A percentile compares a stretch with the other conserved stretches of the same genome.
These are phyloP conservation scores for Ciconia nigra DNA, from an alignment of 2,797 vertebrate species.

Conservation along the genomic window DNA sequence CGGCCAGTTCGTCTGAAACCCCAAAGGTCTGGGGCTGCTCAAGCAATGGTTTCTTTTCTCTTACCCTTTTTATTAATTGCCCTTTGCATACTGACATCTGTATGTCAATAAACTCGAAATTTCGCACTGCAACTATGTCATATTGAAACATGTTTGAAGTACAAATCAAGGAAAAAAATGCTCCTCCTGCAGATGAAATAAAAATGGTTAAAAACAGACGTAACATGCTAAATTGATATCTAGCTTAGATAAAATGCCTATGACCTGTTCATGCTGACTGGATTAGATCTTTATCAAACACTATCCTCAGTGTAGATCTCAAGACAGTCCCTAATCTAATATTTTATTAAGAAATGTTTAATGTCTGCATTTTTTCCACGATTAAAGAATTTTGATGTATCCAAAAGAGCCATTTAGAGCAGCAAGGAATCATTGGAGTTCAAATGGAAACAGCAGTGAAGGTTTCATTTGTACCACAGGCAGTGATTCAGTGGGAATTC, in stretches of 20 bases:
- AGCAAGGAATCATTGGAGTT: slow-evolving; percentile 32
- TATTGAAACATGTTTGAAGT: neutral
- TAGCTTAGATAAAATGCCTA: slow-evolving; percentile 11
- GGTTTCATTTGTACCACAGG: slow-evolving; percentile 51
- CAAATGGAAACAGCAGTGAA: slow-evolving; percentile 39
- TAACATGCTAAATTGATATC: neutral
- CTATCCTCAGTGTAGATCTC: neutral
- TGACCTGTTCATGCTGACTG: neutral
- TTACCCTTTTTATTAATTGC: neutral
- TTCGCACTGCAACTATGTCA: neutral
- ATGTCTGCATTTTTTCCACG: slow-evolving; percentile 14
- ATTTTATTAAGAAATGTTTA: slow-evolving; percentile 61
- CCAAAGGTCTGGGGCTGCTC: slow-evolving; percentile 10
- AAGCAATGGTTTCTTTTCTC: neutral
- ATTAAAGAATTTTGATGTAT: slow-evolving; percentile 43
- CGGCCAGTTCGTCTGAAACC: slow-evolving; percentile 3
- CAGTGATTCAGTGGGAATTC: slow-evolving; percentile 55
- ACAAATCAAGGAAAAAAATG: neutral
- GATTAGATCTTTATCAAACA: slow-evolving; percentile 21
- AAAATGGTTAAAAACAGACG: neutral
- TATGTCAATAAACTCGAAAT: neutral
- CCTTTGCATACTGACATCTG: neutral
- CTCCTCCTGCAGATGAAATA: neutral
- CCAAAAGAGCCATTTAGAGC: slow-evolving; percentile 45
- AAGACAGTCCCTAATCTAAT: slow-evolving; percentile 26